Conservation (phyloP, 2,113 vertebrate genomes). For the Electrona antarctica region DNA sequence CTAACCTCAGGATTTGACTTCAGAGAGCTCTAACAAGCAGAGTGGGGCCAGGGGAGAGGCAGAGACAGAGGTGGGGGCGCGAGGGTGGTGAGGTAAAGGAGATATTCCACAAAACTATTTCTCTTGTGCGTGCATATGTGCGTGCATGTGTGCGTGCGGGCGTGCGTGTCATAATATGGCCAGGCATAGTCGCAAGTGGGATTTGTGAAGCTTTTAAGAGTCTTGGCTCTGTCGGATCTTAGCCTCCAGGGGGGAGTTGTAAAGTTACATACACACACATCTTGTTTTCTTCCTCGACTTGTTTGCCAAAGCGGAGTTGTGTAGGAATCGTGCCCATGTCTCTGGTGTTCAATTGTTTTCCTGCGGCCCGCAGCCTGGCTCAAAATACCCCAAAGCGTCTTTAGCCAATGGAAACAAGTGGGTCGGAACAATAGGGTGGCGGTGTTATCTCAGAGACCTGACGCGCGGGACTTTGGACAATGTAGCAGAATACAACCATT, state of each 20-base stretch:
- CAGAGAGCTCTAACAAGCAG: conserved; percentile 4
- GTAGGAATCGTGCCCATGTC: background rate
- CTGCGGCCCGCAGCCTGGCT: background rate
- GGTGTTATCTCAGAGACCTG: background rate
- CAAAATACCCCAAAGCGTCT: background rate
- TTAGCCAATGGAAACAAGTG: background rate
- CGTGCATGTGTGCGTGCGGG: background rate
- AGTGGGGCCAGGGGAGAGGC: background rate
- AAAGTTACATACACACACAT: conserved; percentile 19
- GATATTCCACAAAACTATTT: background rate
- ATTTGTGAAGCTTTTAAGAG: conserved; percentile 41
- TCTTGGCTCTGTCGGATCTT: conserved; percentile 42
- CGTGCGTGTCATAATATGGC: background rate
- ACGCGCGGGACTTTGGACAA: background rate
- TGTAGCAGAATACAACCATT: background rate
- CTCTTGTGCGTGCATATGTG: background rate
- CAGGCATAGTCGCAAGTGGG: conserved; percentile 3
- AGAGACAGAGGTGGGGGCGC: background rate
- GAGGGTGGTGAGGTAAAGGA: background rate
- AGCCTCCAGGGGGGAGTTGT: conserved; percentile 20
- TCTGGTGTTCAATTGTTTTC: conserved; percentile 12
- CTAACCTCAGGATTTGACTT: background rate
- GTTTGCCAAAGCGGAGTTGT: background rate
- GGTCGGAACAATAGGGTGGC: conserved; percentile 1
- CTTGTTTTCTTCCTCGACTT: background rate